Evolutionary conservation across 1,140 invertebrate species (phyloP).

Genomic region (Magallana ariakensis): DNA sequence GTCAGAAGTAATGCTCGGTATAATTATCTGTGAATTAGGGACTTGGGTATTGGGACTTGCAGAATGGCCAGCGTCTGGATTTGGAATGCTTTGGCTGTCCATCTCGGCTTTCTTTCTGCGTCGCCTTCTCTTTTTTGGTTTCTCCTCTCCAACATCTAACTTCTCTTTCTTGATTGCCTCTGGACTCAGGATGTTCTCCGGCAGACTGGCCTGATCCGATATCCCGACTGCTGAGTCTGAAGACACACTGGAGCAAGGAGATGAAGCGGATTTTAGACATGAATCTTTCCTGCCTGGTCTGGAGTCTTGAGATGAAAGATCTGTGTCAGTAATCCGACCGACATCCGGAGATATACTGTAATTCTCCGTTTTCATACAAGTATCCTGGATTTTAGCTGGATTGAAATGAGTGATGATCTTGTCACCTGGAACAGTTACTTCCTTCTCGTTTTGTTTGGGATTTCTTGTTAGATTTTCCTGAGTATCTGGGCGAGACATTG

Average conservation of each 20-base stretch:
- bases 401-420: neutral
- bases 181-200: neutral
- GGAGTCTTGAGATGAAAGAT: neutral
- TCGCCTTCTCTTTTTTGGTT: slow-evolving; percentile 22
- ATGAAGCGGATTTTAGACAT: neutral
- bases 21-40: neutral
- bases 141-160: neutral
- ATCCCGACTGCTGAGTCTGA: neutral
- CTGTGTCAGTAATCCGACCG: neutral
- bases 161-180: neutral
- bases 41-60: neutral
- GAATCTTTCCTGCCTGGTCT: neutral
- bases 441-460: neutral
- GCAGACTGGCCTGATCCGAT: neutral
- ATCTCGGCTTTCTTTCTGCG: slow-evolving; percentile 15
- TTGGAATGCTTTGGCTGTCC: neutral
- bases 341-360: neutral
- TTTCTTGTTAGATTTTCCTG: neutral
- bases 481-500: neutral
- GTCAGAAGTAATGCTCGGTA: neutral
- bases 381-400: neutral
- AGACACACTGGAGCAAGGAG: slow-evolving; percentile 4
- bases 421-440: neutral
- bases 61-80: neutral
- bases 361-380: slow-evolving; percentile 15